Evolutionary conservation across 2,797 vertebrate genomes (phyloP).

Genomic region (Psittacula echo): DNA sequence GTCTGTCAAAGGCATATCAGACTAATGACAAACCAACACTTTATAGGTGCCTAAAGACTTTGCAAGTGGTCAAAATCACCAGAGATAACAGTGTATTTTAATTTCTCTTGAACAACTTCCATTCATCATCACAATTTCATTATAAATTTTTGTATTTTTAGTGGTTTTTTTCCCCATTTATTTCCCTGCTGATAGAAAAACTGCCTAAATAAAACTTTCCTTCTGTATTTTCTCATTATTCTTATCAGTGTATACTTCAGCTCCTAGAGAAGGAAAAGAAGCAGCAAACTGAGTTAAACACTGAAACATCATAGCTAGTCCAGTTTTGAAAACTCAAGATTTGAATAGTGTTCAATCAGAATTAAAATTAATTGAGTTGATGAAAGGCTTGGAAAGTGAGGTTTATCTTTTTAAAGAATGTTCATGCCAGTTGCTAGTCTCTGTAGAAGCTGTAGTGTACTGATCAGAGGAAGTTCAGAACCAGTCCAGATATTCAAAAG

Average conservation of each 20-base stretch:
- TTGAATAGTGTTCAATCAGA: background rate
- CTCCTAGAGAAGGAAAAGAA: background rate
- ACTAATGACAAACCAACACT: background rate
- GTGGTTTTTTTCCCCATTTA: background rate
- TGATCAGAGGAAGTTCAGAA: background rate
- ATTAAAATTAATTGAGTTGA: background rate
- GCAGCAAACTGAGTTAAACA: background rate
- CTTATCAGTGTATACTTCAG: background rate
- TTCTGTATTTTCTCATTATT: background rate
- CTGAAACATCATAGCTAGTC: background rate
- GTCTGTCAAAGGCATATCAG: background rate
- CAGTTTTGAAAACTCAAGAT: background rate
- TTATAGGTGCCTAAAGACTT: background rate
- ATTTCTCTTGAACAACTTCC: background rate
- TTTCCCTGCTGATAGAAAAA: background rate
- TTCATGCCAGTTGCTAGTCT: background rate
- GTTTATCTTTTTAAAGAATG: background rate
- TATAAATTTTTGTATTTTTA: background rate
- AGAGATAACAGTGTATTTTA: background rate
- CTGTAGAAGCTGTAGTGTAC: background rate
- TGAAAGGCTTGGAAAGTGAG: background rate
- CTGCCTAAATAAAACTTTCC: background rate
- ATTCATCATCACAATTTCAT: background rate
- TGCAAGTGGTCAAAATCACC: conserved; percentile 21
- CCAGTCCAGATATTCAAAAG: background rate